Percentiles rank a stretch among this genome's conserved stretches.
Evolutionary conservation across 2,113 vertebrate species (phyloP).

Genomic region (Balaeniceps rex): DNA sequence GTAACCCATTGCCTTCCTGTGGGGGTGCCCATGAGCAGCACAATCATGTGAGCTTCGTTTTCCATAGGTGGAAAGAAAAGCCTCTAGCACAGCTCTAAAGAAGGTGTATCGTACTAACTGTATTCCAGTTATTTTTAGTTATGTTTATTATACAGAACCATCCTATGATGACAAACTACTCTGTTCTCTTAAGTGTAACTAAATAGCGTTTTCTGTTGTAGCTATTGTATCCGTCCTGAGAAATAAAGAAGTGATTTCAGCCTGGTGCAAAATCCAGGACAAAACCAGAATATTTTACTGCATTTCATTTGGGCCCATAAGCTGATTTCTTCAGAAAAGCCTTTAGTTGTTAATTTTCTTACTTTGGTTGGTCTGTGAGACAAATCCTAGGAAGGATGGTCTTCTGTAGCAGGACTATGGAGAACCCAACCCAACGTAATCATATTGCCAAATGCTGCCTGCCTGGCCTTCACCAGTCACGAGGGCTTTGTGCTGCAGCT

Average conservation of each 20-base stretch:
- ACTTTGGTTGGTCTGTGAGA: not conserved
- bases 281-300: not conserved
- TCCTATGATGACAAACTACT: not conserved
- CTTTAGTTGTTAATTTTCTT: not conserved
- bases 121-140: not conserved
- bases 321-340: not conserved
- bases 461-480: too few species aligned
- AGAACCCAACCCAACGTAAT: not conserved
- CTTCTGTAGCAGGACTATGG: not conserved
- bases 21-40: not conserved
- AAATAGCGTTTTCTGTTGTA: not conserved
- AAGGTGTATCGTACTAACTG: rapidly evolving
- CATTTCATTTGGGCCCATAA: not conserved
- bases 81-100: not conserved
- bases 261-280: not conserved
- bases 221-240: not conserved
- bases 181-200: not conserved
- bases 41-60: not conserved
- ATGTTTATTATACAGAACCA: not conserved
- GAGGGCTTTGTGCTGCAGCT: not conserved
- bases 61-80: not conserved
- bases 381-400: not conserved
- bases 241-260: not conserved
- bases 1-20: not conserved
- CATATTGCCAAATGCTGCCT: not conserved